Base-by-base conservation (phyloP, 2,888 invertebrate species). In the Crossocerus cetratus region DNA sequence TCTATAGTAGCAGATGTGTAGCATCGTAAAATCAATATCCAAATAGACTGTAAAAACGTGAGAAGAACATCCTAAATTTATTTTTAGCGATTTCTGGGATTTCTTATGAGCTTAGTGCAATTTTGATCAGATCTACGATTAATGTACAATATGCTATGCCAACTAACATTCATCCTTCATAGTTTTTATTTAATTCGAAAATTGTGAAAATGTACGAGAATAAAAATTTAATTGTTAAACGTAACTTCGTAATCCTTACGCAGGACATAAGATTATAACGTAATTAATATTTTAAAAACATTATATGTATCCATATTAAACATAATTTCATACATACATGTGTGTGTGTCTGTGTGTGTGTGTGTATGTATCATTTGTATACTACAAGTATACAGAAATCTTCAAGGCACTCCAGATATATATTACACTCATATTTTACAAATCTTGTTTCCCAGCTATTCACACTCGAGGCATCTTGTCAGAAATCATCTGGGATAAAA, bases 401-500 rank as follows among this genome's bases (percentile, higher is more conserved):
- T 89, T 88, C 88, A 90, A 90, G 90, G 90, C 90, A 90, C 90
- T 90, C 90, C 89, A 87, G 88, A 89, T 89, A 87, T 89, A 78
- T 88, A 87, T 87, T 88, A 88, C 88, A 88, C 83, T 85, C 84
- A 85, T 88, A 88, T 87, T 87, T 88, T 88, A 88, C 88, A 88
- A 86, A 68, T 74, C 79, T 65, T 82, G 61, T 78, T 82, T 58
- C 73, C 57, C 58, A 78, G 72, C 56, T 68, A 78, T 69, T 80
- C 60, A 69, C 74, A 65, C 72, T 75, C 76, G 65, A 76, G 76
- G 74, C 75, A 78, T 78, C 67, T 63, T 63, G 69, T 64, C 63
- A 76, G 59, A 70, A 76, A 71, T 61, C 69, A 81, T 32, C 11
- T 32, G 32, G 32, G 32, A 32, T 32, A 32, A 32, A 32, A 32